A percentile compares a stretch with the other conserved stretches of the same genome.
These are phyloP conservation scores for Scleropages formosus DNA, from an alignment of 2,797 vertebrate genomes.

Conservation along the genomic window DNA sequence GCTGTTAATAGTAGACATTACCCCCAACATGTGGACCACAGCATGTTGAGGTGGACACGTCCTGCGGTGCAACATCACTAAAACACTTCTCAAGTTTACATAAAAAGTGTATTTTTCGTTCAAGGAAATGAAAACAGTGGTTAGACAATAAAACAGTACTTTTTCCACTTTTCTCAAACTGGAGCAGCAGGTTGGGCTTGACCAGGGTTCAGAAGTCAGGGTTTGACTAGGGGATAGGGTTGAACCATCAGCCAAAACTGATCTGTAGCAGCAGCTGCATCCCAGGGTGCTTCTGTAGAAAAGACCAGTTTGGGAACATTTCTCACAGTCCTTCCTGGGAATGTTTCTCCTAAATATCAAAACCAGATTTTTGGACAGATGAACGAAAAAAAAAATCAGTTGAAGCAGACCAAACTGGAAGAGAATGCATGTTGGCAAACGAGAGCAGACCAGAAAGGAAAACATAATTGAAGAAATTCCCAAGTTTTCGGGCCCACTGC, in stretches of 20 bases:
- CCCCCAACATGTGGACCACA: conserved; percentile 7
- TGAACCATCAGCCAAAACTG: conserved; percentile 9
- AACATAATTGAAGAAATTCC: background rate
- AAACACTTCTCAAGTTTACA: no score
- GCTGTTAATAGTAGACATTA: conserved; percentile 7
- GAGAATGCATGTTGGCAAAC: conserved; percentile 15
- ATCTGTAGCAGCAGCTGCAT: conserved; percentile 12
- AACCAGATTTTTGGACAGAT: conserved; percentile 15
- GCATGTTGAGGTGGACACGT: background rate
- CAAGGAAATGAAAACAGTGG: background rate
- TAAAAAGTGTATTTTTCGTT: no score
- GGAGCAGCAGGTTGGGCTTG: conserved; percentile 23
- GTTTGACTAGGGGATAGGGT: conserved; percentile 29
- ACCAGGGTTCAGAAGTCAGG: conserved; percentile 17
- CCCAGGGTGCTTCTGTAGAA: conserved; percentile 20
- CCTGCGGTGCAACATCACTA: background rate
- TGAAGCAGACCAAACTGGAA: conserved; percentile 14
- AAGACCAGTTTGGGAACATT: conserved; percentile 22
- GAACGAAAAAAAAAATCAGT: background rate
- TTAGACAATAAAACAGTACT: conserved; percentile 10
- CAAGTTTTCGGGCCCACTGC: conserved; percentile 7
- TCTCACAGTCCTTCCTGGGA: background rate
- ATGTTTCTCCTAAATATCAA: conserved; percentile 6
- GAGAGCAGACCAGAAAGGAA: background rate
- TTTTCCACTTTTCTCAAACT: conserved; percentile 23